Evolutionary conservation across 2,113 vertebrate genomes (phyloP), one percentile per base, ranked within the genome.

Genomic region (Bubo scandiacus): DNA sequence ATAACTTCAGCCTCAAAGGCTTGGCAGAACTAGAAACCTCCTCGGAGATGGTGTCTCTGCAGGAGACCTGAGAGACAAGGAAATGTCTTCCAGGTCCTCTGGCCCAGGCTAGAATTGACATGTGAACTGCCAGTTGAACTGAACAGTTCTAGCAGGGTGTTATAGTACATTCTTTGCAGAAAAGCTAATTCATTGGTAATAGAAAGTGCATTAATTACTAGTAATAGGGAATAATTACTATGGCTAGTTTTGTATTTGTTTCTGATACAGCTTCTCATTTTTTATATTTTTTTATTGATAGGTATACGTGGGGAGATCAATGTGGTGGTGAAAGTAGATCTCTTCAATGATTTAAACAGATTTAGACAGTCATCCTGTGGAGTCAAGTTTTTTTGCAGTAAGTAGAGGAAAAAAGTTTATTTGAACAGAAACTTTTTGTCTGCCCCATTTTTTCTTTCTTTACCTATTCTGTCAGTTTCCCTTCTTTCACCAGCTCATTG

Each of bases 351-450:
- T 94, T 98, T 99, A 92, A 99, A 99, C 97, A 99, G 99, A 79
- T 99, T 99, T 95, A 98, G 99, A 86, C 99, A 99, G 94, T 99
- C 99, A 7, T 99, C 99, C 11, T 99, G 99, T 90, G 99, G 99
- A 90, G 99, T 99, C 74, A 99, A 99, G 81, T 99, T 99, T 97
- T 99, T 99, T 96, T 99, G 99, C 98, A 99, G 99, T 99, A 98
- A 98, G 99, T 99, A 94, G 51, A 92, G 34, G 30, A 51, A 82
- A 54, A 68, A 62, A 7, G 32, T 15, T 88, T 32, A 59, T 71
- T 86, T 90, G 12, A 73, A 21, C 6, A 42, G 23, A 58, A 75
- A 16, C 7, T 21, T 67, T 32, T 47, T 47, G 12, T 3, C 4
- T 6, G 40, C 3, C 21, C 6, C 5, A 15, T 10, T 23, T 38